Evolutionary conservation across 2,888 invertebrate species (phyloP), one percentile per base, ranked within the genome.

Genomic region (Tenthredo livida): DNA sequence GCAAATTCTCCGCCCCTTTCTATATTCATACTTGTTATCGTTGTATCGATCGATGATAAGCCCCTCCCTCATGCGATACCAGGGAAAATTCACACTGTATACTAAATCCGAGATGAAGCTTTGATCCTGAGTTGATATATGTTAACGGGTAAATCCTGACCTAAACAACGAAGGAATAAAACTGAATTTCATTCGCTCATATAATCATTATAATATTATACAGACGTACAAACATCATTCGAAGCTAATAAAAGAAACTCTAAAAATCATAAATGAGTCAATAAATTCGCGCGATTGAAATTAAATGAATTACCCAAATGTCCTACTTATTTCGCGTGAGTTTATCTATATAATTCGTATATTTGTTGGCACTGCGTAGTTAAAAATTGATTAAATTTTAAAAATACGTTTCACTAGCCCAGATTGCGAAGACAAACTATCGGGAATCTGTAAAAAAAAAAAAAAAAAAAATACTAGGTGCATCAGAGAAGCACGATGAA

Each of bases 181-280:
- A 70, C n/a, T 47, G 29, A 43, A 54, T 50, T 29, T 50, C 77
- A 77, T 50, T 54, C 29, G 43, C 75, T 75, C 47, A 17, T 47
- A 10, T 47, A 10, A 75, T 75, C 40, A 43, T 47, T 21, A 25
- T 43, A 37, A 37, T 70, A 75, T 29, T 70, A 75, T 29, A 77
- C 77, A 29, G n/a, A 10, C 54, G 21, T 12, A 21, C 37, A 17
- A 72, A 21, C 43, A 72, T 72, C 17, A 21, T 72, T 43, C 40
- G 4, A 40, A 72, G 21, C 43, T 43, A 21, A 40, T 43, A 43
- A 72, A 10, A 72, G 21, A 72, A 21, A 3, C 21, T 61, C 61
- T 25, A 12, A 61, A 25, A 61, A 61, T 61, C 25, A 25, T 25
- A 61, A 25, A 25, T 61, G 9, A 61, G 21, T 61, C 2, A 61